Evolutionary conservation across 2,797 vertebrate genomes (phyloP).

Genomic region (Falco berigora): DNA sequence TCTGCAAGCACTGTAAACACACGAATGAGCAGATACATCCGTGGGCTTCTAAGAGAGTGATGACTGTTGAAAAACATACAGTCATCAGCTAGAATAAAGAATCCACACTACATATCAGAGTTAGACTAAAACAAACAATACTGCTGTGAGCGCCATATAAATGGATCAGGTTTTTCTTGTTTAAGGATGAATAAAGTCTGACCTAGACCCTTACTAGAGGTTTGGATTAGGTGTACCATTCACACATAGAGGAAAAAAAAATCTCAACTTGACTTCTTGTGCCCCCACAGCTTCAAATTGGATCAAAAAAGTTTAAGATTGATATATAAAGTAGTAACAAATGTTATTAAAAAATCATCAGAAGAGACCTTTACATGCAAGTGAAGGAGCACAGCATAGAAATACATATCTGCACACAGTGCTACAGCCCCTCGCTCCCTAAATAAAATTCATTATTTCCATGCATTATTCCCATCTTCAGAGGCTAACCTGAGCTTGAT

Average conservation of each 20-base stretch:
- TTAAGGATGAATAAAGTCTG: neutral
- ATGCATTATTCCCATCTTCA: neutral
- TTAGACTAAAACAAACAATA: neutral
- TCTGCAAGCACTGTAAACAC: neutral
- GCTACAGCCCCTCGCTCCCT: neutral
- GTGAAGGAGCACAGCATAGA: neutral
- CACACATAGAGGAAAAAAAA: neutral
- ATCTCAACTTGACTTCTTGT: neutral
- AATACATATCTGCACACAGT: neutral
- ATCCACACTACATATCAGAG: neutral
- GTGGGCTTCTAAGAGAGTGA: neutral
- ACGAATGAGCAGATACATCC: neutral
- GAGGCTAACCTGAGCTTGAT: neutral
- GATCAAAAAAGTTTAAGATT: neutral
- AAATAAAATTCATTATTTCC: neutral
- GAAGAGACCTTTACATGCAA: neutral
- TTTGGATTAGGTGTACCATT: neutral
- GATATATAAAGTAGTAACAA: neutral
- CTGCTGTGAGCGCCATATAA: neutral
- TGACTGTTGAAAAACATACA: neutral
- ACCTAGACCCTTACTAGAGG: neutral
- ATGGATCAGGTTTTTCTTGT: neutral
- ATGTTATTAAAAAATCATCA: neutral
- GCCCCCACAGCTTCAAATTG: neutral
- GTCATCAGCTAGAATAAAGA: neutral